Conservation (phyloP, 2,797 vertebrate genomes). For the Cuculus canorus region DNA sequence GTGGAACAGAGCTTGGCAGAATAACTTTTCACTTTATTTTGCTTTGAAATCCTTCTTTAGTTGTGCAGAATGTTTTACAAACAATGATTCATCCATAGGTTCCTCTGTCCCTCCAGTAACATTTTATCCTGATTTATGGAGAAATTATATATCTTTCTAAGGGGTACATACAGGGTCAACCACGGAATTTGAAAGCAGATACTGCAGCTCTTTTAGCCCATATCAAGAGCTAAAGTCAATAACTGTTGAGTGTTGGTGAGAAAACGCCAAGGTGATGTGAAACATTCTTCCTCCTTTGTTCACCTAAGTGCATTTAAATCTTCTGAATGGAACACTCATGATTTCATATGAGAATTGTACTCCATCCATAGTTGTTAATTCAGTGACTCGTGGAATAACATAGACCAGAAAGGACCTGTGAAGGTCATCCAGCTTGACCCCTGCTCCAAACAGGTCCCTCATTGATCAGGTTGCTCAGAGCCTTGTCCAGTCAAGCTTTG, state of each 20-base stretch:
- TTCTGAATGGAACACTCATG: neutral
- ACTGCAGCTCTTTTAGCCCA: neutral
- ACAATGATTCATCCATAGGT: neutral
- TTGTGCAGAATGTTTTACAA: neutral
- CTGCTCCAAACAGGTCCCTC: neutral
- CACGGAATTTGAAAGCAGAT: neutral
- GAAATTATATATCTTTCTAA: neutral
- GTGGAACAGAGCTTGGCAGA: neutral
- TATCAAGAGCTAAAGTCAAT: neutral
- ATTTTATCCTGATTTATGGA: neutral
- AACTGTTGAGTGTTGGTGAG: neutral
- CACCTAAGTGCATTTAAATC: neutral
- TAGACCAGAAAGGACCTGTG: neutral
- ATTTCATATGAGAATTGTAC: neutral
- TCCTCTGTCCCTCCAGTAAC: neutral
- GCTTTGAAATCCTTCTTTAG: neutral
- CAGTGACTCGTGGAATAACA: neutral
- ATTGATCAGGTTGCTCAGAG: neutral
- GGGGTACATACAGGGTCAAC: neutral
- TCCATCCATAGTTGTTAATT: neutral
- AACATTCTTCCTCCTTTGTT: neutral
- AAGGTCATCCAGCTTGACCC: neutral
- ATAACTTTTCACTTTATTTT: constrained; percentile 18
- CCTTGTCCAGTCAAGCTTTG: neutral
- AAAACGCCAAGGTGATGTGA: neutral